A percentile compares a stretch with the other conserved stretches of the same genome.
These are phyloP conservation scores for Polylopha cassiicola DNA, from an alignment of 2,888 invertebrate species.

Conservation along the genomic window DNA sequence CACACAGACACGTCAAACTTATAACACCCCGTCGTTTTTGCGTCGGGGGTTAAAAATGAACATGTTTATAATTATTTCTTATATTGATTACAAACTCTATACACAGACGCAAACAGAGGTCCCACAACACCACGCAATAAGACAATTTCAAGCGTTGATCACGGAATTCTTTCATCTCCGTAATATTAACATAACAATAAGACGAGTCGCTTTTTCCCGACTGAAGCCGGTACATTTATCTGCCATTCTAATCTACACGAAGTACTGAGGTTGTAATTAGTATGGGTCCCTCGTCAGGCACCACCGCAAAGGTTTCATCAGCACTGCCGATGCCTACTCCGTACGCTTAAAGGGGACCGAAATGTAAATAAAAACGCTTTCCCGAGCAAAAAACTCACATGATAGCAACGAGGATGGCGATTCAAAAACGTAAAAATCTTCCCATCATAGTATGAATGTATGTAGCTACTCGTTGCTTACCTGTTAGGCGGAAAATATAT, in stretches of 20 bases:
- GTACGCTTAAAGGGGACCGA: constrained; percentile 21
- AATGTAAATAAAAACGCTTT: constrained; percentile 16
- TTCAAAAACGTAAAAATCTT: no score
- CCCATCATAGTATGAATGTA: no score
- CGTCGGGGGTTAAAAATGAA: neutral
- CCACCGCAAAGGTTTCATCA: constrained; percentile 48
- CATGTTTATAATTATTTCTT: constrained; percentile 1
- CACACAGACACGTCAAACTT: no score
- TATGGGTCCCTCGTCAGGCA: constrained; percentile 34
- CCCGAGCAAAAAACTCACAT: no score
- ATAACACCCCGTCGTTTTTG: no score
- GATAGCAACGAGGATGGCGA: no score
- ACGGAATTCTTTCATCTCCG: neutral
- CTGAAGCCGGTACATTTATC: constrained; percentile 27
- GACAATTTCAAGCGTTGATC: no score
- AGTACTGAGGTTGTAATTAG: constrained; percentile 50
- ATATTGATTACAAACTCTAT: no score
- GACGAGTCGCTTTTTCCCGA: constrained; percentile 8
- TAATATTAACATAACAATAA: constrained; percentile 9
- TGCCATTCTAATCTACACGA: constrained; percentile 41
- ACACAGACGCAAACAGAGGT: no score
- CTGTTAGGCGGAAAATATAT: no score
- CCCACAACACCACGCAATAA: no score
- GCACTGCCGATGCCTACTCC: constrained; percentile 30
- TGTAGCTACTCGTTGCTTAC: no score